phyloP scores from a whole-genome alignment of 2,888 invertebrate species.

The Ferrisia virgata region DNA sequence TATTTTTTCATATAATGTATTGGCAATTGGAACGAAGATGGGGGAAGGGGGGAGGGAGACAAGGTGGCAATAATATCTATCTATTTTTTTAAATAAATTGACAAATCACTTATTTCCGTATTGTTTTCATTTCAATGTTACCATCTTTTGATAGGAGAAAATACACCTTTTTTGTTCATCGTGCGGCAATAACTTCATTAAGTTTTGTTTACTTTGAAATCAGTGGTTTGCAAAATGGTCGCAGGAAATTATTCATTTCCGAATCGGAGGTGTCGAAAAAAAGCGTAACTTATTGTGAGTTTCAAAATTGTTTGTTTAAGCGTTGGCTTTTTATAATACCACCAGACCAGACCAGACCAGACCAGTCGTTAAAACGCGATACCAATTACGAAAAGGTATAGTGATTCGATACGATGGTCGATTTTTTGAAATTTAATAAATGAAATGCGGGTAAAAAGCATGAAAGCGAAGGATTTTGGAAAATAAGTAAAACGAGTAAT shows the following conservation, averaged over 20 bases:
- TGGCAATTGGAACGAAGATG: not conserved
- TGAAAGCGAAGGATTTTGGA: no score
- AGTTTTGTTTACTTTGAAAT: conserved; percentile 31
- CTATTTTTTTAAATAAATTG: conserved; percentile 24
- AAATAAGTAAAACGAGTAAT: no score
- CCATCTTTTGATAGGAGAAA: conserved; percentile 30
- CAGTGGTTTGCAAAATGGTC: not conserved
- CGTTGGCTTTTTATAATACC: no score
- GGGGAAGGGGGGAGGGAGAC: not conserved
- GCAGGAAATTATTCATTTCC: not conserved
- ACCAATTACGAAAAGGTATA: no score
- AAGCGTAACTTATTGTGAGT: not conserved
- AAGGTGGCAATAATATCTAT: not conserved
- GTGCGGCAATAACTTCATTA: conserved; percentile 37
- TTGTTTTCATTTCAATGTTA: conserved; percentile 43
- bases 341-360: no score
- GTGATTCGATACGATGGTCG: no score
- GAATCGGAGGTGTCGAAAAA: not conserved
- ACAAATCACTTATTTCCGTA: conserved; percentile 36
- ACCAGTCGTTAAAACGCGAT: no score
- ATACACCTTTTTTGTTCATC: not conserved
- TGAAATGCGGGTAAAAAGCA: no score
- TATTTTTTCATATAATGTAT: not conserved
- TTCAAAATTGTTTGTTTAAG: no score
- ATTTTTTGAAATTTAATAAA: no score